phyloP scores from a whole-genome alignment of 2,888 invertebrate genomes.

The Stenodera caucasica region DNA sequence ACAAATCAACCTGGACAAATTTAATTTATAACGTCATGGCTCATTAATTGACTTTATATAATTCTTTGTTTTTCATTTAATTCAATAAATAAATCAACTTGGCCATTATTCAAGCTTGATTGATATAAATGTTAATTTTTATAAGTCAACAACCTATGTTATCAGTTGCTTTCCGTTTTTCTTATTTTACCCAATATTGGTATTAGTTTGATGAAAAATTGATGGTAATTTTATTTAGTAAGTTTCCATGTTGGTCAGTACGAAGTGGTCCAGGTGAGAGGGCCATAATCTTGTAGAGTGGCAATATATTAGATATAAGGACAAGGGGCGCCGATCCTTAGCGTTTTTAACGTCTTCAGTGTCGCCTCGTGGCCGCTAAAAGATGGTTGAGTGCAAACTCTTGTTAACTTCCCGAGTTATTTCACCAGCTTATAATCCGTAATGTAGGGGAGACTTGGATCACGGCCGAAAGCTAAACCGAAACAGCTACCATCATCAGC shows the following conservation, averaged over 20 bases:
- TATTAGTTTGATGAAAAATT: too few relatives aligned
- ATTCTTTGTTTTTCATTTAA: constrained; percentile 2
- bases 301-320: constrained; percentile 41
- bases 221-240: not conserved
- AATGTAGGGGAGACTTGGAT: constrained; percentile 39
- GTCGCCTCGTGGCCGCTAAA: constrained; percentile 41
- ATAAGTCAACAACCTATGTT: not conserved
- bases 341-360: constrained; percentile 42
- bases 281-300: constrained; percentile 16
- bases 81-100: constrained; percentile 3
- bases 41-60: constrained; percentile 9
- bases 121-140: not conserved
- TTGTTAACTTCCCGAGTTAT: constrained; percentile 51
- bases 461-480: constrained; percentile 30
- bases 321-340: constrained; percentile 41
- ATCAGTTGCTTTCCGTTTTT: too few relatives aligned
- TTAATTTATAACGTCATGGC: constrained; percentile 11
- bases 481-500: not conserved
- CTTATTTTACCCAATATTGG: too few relatives aligned
- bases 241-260: not conserved
- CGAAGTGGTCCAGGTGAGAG: not conserved
- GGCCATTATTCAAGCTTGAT: not conserved
- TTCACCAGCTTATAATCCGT: constrained; percentile 51
- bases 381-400: constrained; percentile 52
- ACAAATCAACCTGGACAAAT: constrained; percentile 12